Evolutionary conservation across 2,888 invertebrate species (phyloP).

Genomic region (Crossocerus cetratus): DNA sequence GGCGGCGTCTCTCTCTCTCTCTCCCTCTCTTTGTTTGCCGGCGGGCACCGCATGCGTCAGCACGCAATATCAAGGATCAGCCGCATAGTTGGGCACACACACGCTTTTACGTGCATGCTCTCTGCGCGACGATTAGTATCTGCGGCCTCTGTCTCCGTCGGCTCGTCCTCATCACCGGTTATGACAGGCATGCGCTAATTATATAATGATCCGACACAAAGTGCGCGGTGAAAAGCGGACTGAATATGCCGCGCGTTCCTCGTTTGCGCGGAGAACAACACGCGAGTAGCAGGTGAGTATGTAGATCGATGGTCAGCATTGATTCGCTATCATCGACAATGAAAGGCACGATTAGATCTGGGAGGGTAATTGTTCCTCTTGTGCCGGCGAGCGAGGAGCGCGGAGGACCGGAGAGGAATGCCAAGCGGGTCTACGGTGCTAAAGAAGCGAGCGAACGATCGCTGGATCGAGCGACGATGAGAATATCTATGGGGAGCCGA

Average conservation of each 20-base stretch:
- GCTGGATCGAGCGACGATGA: slow-evolving; percentile 56
- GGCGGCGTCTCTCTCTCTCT: slow-evolving; percentile 3
- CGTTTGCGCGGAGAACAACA: too few relatives aligned
- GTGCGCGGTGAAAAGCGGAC: background rate
- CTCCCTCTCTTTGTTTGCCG: slow-evolving; percentile 15
- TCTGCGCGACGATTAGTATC: background rate
- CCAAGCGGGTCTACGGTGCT: slow-evolving; percentile 20
- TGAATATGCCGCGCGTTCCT: too few relatives aligned
- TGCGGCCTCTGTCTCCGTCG: background rate
- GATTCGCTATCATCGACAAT: too few relatives aligned
- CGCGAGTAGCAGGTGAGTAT: too few relatives aligned
- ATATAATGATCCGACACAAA: background rate
- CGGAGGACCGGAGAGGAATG: slow-evolving; percentile 9
- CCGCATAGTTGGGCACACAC: slow-evolving; percentile 4
- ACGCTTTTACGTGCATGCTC: background rate
- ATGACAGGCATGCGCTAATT: background rate
- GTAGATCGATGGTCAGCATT: too few relatives aligned
- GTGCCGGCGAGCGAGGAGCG: background rate
- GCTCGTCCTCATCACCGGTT: background rate
- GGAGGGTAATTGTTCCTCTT: slow-evolving; percentile 7
- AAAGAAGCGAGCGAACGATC: slow-evolving; percentile 44
- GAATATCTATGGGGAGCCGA: slow-evolving; percentile 62
- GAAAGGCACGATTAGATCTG: slow-evolving; percentile 18
- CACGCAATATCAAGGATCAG: slow-evolving; percentile 17
- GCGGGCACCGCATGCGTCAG: background rate